These are phyloP conservation scores for Epinephelus fuscoguttatus DNA, from an alignment of 2,113 vertebrate genomes.

Conservation along the genomic window DNA sequence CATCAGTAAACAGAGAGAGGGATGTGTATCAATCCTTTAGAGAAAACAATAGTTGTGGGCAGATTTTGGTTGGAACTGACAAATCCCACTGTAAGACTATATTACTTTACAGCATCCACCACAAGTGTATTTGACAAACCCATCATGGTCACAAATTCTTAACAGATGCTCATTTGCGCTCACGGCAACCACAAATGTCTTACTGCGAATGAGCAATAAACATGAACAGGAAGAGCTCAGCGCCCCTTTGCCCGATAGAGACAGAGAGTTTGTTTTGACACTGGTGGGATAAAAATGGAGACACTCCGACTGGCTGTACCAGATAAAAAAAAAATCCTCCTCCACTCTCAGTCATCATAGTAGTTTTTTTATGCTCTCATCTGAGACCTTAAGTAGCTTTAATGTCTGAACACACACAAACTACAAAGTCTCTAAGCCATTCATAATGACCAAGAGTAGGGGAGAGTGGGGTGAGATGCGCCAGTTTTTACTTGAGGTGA, in stretches of 20 bases:
- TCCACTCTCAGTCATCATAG: not conserved
- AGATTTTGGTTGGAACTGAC: not conserved
- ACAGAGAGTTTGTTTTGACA: constrained; percentile 6
- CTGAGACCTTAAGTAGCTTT: not conserved
- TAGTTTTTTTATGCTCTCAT: not conserved
- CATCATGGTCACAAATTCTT: constrained; percentile 12
- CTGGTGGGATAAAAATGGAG: not conserved
- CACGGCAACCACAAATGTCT: constrained; percentile 13
- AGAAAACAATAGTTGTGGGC: not conserved
- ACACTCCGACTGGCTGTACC: not conserved
- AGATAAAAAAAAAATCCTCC: not conserved
- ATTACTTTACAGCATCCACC: constrained; percentile 1
- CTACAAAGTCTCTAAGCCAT: not conserved
- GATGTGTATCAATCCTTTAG: not conserved
- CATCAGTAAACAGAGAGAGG: not conserved
- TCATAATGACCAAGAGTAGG: not conserved
- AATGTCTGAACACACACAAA: not conserved
- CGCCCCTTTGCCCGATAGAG: not conserved
- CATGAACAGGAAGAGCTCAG: not conserved
- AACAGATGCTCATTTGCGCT: constrained; percentile 46
- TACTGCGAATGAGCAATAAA: not conserved
- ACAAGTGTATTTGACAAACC: not conserved
- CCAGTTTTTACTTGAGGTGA: too few relatives aligned
- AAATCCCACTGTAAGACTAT: not conserved
- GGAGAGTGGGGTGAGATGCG: too few relatives aligned